Evolutionary conservation across 1,140 invertebrate species (phyloP), one percentile per base, ranked within the genome.

Genomic region (Drosophila watanabei): DNA sequence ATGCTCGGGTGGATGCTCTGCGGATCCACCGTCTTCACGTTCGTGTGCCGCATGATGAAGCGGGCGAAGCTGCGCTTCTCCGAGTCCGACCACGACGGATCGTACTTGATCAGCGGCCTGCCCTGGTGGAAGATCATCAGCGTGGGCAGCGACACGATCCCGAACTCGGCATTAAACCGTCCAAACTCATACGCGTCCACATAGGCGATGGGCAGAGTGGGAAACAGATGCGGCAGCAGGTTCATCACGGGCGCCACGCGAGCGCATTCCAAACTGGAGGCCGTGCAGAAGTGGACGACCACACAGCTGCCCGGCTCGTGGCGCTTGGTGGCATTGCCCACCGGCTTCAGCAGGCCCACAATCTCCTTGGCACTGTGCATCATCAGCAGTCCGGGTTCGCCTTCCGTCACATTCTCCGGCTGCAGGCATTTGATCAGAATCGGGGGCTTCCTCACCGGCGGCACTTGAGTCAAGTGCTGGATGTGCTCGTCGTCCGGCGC

Each of bases 91-190:
- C 61, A 65, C 13, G 75, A 46, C 0, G 83, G 62, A 35, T 87
- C 84, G 59, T 84, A 84, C 45, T 84, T 89, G 30, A 88, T 64
- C 1, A 88, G 52, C 2, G 97, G 95, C 91, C 97, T 95, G 0
- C 97, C 97, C 94, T 98, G 98, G 91, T 99, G 98, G 84, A 99
- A 98, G 60, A 99, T 94, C 93, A 99, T 95, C 13, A 99, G 93
- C 39, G 98, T 98, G 43, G 98, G 98, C 30, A 99, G 96, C 20
- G 97, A 97, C n/a, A 98, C 96, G 75, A 99, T 97, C 20, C 98
- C 98, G 94, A 98, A 98, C 87, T 98, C 97, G 0, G 98, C 97
- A 94, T 98, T 98, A 37, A 98, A 97, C 51, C 96, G 95, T 79
- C 96, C 96, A 91, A 98, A 96, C 88, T 96, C 96, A 70, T 97